Base-by-base conservation (phyloP, 1,140 invertebrate species). In the Cydia pomonella region DNA sequence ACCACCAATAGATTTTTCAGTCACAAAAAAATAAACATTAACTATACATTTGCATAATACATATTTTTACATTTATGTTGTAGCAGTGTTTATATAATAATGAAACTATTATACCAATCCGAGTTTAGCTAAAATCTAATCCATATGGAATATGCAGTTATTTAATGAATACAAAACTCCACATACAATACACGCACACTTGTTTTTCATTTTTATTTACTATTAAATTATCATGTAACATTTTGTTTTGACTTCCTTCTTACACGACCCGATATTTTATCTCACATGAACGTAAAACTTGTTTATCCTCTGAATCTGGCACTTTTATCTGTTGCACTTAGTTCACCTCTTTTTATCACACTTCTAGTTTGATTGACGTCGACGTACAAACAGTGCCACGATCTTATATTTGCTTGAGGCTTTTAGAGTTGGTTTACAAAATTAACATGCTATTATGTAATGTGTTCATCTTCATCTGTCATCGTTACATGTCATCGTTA, bases 341-440 rank as follows among this genome's bases (percentile, higher is more conserved):
- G 53, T 59, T 59, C 53, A 59, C 21, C 53, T 69, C 29, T 69
- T 69, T 69, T 77, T 62, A 27, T 44, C 59, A 72, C 66, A 74
- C 47, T 59, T 77, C 27, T 16, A 73, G 23, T 44, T 33, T 66
- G 12, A 44, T 72, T 72, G 59, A 64, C 59, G 25, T 25, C 27
- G n/a, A 63, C 16, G 2, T 59, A 59, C 53, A 44, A 29, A 50
- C 12, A 64, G 29, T 72, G 16, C 53, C 38, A 53, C 47, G 73
- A 73, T 69, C 63, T 63, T n/a, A 33, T 81, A 72, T 81, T 81
- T 73, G 75, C 71, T 66, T 74, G 63, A 72, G 72, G 44, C 75
- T 76, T 77, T 77, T 77, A 76, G 78, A 72, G 73, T 74, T 74
- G 53, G 23, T 64, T 27, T 41, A 76, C 75, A 77, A 79, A 79